Evolutionary conservation across 2,888 invertebrate species (phyloP), one percentile per base, ranked within the genome.

Genomic region (Drosophila mulleri): DNA sequence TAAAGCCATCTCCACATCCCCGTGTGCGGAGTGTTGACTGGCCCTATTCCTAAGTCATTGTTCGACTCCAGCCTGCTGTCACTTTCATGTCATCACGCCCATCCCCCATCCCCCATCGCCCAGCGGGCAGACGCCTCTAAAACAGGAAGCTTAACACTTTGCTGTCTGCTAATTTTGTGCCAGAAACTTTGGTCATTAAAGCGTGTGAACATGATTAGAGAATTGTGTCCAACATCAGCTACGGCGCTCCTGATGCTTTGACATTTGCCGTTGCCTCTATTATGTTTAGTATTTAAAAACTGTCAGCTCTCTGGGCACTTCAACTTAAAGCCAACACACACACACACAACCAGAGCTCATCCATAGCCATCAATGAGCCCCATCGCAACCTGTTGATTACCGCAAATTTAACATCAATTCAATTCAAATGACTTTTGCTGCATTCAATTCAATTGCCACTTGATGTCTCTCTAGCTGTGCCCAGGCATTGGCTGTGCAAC

Each of bases 371-470:
- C 54, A 67, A 69, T 35, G 47, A 42, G 47, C 18, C 35, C 16
- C 14, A 44, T 45, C 45, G 48, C 68, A 75, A 85, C 85, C 82
- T 88, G 86, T 86, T 88, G 86, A 88, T 88, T 84, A 73, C 56
- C 65, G 47, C 69, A 75, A 82, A 80, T 67, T 66, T 64, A 71
- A 62, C 76, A 69, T 71, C 78, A 84, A 85, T 87, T 79, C 67
- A 88, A 85, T 86, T 83, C 64, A 75, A 86, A 82, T 80, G 71
- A 77, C 80, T 71, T 75, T 58, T 60, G 72, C 74, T 63, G 72
- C 74, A 67, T 74, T 75, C 83, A 88, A 88, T 86, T 88, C 80
- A 86, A 88, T 88, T 83, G 76, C 57, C 72, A 59, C 60, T 73
- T 67, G 73, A 23, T 54, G 41, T 64, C 60, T 44, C 29, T 48